Conservation (phyloP, 2,797 vertebrate species). For the Schizopygopsis malacanthus region DNA sequence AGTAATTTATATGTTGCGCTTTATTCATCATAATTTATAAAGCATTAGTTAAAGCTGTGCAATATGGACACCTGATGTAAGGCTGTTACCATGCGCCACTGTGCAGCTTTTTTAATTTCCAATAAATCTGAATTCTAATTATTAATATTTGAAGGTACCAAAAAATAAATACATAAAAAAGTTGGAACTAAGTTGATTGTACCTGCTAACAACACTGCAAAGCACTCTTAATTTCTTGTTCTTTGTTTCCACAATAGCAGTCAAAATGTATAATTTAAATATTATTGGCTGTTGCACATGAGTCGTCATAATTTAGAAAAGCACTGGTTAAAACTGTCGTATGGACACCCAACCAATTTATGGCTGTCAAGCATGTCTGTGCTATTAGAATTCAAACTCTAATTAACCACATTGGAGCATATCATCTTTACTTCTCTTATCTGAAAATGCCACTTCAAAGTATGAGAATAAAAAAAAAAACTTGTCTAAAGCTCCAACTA, state of each 20-base stretch:
- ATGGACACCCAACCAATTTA: slow-evolving; percentile 1
- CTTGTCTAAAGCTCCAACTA: neutral
- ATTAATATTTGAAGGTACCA: neutral
- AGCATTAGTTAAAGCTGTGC: neutral
- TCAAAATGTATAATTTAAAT: slow-evolving; percentile 8
- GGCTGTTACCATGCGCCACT: neutral
- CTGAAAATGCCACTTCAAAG: slow-evolving; percentile 31
- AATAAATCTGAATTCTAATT: neutral
- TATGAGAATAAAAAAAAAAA: neutral
- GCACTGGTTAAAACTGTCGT: neutral
- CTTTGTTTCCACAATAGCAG: neutral
- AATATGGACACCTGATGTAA: neutral
- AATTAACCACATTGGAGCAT: slow-evolving; percentile 33
- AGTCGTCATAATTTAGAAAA: slow-evolving; percentile 25
- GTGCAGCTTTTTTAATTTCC: neutral
- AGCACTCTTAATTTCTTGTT: neutral
- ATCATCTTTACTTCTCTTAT: slow-evolving; percentile 44
- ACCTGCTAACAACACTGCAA: neutral
- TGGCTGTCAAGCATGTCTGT: neutral
- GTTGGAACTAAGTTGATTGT: neutral
- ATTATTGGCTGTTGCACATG: neutral
- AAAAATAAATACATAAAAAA: neutral
- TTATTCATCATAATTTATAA: neutral
- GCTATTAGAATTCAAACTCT: slow-evolving; percentile 10
- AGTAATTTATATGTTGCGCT: neutral